Base-by-base conservation (phyloP, 2,797 vertebrate species). In the Melanogrammus aeglefinus region DNA sequence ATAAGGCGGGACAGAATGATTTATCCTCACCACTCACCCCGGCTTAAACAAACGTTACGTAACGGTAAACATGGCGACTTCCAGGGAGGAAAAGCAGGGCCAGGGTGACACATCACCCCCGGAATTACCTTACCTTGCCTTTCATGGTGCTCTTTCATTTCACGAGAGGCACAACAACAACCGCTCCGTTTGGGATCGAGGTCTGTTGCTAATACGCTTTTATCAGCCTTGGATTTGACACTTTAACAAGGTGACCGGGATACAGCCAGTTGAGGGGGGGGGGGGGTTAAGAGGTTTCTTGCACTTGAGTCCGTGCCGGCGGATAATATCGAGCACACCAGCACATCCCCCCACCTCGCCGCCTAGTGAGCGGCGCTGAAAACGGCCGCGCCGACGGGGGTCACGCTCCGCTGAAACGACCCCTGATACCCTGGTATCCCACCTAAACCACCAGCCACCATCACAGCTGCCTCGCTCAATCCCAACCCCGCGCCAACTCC, bases 51-150 rank as follows among this genome's bases (percentile, higher is more conserved):
- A 85, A 83, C 75, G 16, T 79, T 76, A 78, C 78, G 78, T 33
- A 80, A 80, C 78, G 86, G 82, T 85, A 73, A 81, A 84, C 77
- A 76, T 66, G 10, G 38, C 29, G 78, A 57, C 73, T 66, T 81
- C 8, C 44, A 38, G 73, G 69, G 79, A 70, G 70, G 12, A 73
- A 44, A 82, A 81, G 69, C 57, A 70, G 16, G 24, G 57, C 57
- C n/a, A 3, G 63, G 10, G 63, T 69, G 63, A 69, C 63, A 69
- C 63, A 16, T 27, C 63, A 7, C 24, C n/a, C 24, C 63, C n/a
- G 24, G 63, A 76, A 88, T 89, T 79, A 83, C 75, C 81, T 89
- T 79, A 83, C 75, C 81, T 85, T 39, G 77, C 75, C 73, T 70
- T 73, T 75, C 41, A 41, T 44, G 57, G 76, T 79, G 63, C 2